Percentiles rank a stretch among this genome's conserved stretches.
phyloP scores from a whole-genome alignment of 2,797 vertebrate genomes.

The Pantherophis alleghaniensis region DNA sequence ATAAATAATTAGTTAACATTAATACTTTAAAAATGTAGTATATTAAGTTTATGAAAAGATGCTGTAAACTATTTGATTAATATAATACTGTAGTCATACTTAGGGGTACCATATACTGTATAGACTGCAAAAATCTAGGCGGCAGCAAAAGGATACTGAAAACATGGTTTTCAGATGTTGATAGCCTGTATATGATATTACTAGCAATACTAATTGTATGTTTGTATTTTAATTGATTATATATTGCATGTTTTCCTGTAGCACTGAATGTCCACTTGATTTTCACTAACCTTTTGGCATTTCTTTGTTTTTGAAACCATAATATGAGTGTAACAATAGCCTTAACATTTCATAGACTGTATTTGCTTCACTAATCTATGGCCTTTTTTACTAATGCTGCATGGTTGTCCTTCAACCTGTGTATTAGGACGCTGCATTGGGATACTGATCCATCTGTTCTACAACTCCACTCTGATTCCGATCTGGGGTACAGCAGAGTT shows the following conservation, averaged over 20 bases:
- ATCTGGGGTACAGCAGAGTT: slow-evolving; percentile 97
- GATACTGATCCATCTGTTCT: slow-evolving; percentile 99
- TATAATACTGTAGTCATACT: slow-evolving; percentile 16
- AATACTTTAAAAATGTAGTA: background rate
- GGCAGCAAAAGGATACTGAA: background rate
- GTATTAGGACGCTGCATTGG: slow-evolving; percentile 98
- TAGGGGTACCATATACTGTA: background rate
- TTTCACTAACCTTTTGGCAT: slow-evolving; percentile 58
- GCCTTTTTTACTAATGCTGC: slow-evolving; percentile 89
- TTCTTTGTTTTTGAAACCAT: slow-evolving; percentile 58
- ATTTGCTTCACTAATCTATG: slow-evolving; percentile 80
- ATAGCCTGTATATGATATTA: background rate
- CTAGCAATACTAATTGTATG: slow-evolving; percentile 23
- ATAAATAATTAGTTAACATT: background rate
- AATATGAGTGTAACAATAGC: slow-evolving; percentile 59
- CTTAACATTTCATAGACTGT: slow-evolving; percentile 69
- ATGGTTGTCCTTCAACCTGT: slow-evolving; percentile 89
- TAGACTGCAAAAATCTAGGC: background rate
- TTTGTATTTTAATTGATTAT: slow-evolving; percentile 62
- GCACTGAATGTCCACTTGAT: slow-evolving; percentile 50
- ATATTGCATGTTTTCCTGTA: slow-evolving; percentile 62
- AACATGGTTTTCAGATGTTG: background rate
- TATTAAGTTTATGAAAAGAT: background rate
- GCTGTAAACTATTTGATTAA: background rate
- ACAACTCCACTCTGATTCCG: slow-evolving; percentile 99